These are phyloP conservation scores for Beris morrisii DNA, from an alignment of 2,888 invertebrate genomes.

Conservation along the genomic window DNA sequence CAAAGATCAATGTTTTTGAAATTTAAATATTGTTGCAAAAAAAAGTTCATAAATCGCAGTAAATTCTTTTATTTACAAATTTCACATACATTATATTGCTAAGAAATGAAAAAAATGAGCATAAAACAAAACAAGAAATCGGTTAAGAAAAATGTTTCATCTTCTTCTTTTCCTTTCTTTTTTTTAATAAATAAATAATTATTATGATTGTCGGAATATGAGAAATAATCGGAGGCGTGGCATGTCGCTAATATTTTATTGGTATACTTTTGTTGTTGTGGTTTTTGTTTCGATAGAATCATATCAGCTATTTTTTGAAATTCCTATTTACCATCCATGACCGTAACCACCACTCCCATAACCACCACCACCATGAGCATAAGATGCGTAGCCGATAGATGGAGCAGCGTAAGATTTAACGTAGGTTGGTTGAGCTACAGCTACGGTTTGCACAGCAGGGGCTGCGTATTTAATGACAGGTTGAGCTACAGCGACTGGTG, in stretches of 20 bases:
- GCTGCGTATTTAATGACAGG: conserved; percentile 39
- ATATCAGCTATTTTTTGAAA: conserved; percentile 8
- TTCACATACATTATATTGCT: too few relatives aligned
- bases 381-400: conserved; percentile 40
- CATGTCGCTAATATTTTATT: conserved; percentile 7
- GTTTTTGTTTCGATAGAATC: conserved; percentile 13
- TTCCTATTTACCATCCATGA: conserved; percentile 36
- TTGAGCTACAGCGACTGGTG: conserved; percentile 40
- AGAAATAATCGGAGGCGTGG: neutral
- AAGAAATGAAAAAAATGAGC: too few relatives aligned
- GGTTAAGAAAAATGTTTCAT: too few relatives aligned
- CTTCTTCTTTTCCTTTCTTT: too few relatives aligned
- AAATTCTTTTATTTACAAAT: too few relatives aligned
- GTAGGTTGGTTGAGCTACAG: conserved; percentile 33
- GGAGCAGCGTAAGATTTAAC: conserved; percentile 40
- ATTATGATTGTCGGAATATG: conserved; percentile 7
- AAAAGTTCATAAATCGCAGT: too few relatives aligned
- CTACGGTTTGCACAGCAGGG: conserved; percentile 38
- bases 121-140: too few relatives aligned
- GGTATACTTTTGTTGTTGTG: conserved; percentile 8
- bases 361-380: conserved; percentile 31
- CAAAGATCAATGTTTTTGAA: too few relatives aligned
- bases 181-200: conserved; percentile 24
- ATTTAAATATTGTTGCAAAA: too few relatives aligned
- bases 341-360: conserved; percentile 39